Conservation (phyloP, 2,797 vertebrate species). For the Morelia viridis region DNA sequence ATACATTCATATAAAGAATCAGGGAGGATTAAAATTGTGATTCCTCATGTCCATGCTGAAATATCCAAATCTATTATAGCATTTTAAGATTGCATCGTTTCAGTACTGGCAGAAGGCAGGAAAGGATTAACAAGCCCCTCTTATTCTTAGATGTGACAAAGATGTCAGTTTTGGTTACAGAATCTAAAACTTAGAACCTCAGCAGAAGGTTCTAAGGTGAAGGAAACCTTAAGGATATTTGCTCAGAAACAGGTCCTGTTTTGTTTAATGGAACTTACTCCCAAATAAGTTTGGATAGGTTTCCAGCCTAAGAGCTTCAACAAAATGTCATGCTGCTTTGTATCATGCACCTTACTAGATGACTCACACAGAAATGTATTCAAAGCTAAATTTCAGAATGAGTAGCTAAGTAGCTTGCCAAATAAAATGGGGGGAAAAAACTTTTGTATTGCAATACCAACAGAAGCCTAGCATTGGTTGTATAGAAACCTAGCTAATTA, state of each 20-base stretch:
- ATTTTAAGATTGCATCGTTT: neutral
- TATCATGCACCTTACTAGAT: neutral
- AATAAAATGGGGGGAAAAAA: neutral
- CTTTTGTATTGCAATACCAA: neutral
- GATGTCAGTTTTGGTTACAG: neutral
- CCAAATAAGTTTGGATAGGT: neutral
- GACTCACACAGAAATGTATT: neutral
- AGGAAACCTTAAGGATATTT: neutral
- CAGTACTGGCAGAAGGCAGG: neutral
- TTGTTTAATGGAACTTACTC: neutral
- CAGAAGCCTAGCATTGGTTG: neutral
- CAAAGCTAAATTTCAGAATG: neutral
- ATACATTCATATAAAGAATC: neutral
- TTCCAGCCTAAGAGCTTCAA: neutral
- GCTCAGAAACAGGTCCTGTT: neutral
- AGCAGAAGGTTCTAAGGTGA: neutral
- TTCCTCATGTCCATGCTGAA: neutral
- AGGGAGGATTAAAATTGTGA: neutral
- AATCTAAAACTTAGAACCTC: neutral
- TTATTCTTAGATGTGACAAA: neutral
- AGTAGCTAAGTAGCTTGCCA: neutral
- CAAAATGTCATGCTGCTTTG: neutral
- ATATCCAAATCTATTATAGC: neutral
- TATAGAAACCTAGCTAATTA: neutral
- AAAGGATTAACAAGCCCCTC: neutral